Base-by-base conservation (phyloP, 2,888 invertebrate species). In the Mimas tiliae region DNA sequence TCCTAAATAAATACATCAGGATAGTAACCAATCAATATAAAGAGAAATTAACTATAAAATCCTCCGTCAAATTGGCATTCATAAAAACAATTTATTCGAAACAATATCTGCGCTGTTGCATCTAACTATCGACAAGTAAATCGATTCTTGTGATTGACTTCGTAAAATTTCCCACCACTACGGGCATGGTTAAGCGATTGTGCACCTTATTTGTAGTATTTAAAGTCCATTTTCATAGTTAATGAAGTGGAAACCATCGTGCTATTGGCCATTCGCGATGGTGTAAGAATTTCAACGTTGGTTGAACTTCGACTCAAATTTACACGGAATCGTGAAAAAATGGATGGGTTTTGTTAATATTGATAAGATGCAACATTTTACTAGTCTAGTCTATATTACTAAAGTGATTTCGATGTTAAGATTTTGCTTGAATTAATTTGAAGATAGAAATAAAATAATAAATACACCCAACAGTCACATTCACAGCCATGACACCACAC, bases 61-160 rank as follows among this genome's bases (percentile, higher is more conserved):
- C 3, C 45, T n/a, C 12, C 48, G 48, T 51, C 19, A 38, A 50
- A 75, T 72, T 70, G 69, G 38, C 68, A 73, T 66, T 69, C 73
- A 67, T 67, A 69, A 76, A 77, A 69, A 66, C 63, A 68, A 64
- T 68, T 67, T 66, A 67, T 69, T 62, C 58, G 65, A 69, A 70
- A 73, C 68, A 71, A 76, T 75, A 76, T 70, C 70, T 70, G 69
- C 67, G 71, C 71, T 74, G 71, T 72, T 68, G 67, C 70, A 55
- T 55, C 68, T 68, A 63, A 78, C 77, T 77, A 77, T 77, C 72
- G 77, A 68, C 73, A 70, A 70, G 69, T 79, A 58, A 82, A 86
- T 81, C 81, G 83, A 83, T 84, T 84, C 80, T 81, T 77, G 80
- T 79, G 77, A 80, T 80, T 79, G 80, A 73, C 73, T 77, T 74